A percentile compares a stretch with the other conserved stretches of the same genome.
phyloP scores from a whole-genome alignment of 1,140 invertebrate genomes.

The Solen grandis region DNA sequence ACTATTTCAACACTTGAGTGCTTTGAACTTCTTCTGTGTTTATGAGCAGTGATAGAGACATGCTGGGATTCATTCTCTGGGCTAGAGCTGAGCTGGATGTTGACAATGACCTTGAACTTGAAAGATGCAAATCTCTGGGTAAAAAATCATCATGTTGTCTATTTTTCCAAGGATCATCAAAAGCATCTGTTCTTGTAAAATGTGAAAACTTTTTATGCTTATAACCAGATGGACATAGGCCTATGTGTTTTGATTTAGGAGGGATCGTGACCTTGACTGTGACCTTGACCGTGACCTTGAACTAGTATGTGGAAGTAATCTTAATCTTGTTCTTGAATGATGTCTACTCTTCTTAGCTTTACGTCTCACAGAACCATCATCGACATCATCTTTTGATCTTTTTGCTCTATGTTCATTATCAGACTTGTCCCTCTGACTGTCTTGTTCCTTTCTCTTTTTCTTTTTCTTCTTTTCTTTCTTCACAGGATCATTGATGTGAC shows the following conservation, averaged over 20 bases:
- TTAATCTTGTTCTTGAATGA: background rate
- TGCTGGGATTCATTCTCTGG: slow-evolving; percentile 34
- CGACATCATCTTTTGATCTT: background rate
- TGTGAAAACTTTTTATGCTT: slow-evolving; percentile 44
- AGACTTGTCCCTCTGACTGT: background rate
- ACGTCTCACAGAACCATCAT: too few relatives aligned
- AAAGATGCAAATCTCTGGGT: background rate
- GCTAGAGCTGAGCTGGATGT: background rate
- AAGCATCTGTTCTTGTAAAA: background rate
- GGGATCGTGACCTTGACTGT: slow-evolving; percentile 12
- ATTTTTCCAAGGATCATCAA: background rate
- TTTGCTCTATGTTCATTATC: background rate
- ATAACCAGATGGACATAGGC: slow-evolving; percentile 7
- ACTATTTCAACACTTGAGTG: slow-evolving; percentile 48
- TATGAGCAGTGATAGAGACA: slow-evolving; percentile 30
- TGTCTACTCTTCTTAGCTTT: too few relatives aligned
- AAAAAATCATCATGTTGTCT: background rate
- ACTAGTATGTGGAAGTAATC: background rate
- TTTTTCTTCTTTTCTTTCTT: slow-evolving; percentile 43
- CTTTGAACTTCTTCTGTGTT: slow-evolving; percentile 16
- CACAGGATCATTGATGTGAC: slow-evolving; percentile 20
- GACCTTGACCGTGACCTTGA: background rate
- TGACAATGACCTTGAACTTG: slow-evolving; percentile 9
- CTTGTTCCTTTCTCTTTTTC: slow-evolving; percentile 12
- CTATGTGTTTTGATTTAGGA: background rate